These are phyloP conservation scores for Aphyosemion australe DNA, from an alignment of 2,113 vertebrate species.

Conservation along the genomic window DNA sequence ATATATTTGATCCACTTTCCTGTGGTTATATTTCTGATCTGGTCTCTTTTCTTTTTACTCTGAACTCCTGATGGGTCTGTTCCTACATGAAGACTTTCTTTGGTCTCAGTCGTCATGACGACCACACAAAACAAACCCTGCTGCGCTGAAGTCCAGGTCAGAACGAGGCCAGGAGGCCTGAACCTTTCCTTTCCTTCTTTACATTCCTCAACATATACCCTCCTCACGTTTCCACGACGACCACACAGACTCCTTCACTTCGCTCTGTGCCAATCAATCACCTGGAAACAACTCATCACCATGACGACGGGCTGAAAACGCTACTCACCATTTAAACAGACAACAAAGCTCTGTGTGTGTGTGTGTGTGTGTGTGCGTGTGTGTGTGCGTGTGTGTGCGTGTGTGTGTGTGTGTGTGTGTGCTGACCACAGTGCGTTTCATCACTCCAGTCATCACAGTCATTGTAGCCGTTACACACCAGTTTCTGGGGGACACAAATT, in stretches of 20 bases:
- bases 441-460: conserved; percentile 98
- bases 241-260: background rate
- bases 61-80: too few species aligned
- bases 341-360: background rate
- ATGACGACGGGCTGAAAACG: conserved; percentile 1
- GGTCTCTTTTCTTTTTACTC: too few species aligned
- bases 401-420: background rate
- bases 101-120: too few species aligned
- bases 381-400: conserved; percentile 21
- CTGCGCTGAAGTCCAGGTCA: background rate
- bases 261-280: conserved; percentile 29
- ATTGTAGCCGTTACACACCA: conserved; percentile 93
- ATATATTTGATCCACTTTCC: too few species aligned
- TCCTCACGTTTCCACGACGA: conserved; percentile 20
- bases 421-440: conserved; percentile 88
- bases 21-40: too few species aligned
- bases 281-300: conserved; percentile 19
- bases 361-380: conserved; percentile 9
- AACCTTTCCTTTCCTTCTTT: too few species aligned
- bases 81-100: too few species aligned
- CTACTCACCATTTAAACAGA: conserved; percentile 22
- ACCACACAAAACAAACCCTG: background rate
- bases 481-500: conserved; percentile 86
- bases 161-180: conserved; percentile 14
- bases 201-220: conserved; percentile 27